phyloP scores from a whole-genome alignment of 2,797 vertebrate genomes.

The Tinamus major region DNA sequence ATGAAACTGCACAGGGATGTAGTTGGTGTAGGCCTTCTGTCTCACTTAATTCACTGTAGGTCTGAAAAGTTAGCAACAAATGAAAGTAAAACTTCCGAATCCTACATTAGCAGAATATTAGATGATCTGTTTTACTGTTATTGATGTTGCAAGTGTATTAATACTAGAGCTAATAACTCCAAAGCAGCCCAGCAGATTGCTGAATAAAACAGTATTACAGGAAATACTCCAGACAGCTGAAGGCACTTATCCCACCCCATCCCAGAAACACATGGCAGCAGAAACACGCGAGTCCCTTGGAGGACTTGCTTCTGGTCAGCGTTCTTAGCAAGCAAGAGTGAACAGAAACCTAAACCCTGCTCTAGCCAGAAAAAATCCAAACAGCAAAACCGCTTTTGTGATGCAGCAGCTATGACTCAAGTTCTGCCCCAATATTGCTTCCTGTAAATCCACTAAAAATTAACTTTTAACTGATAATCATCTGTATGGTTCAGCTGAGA shows the following conservation, averaged over 20 bases:
- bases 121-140: neutral
- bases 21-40: neutral
- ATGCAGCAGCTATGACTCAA: neutral
- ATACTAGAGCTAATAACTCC: neutral
- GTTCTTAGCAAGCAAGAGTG: neutral
- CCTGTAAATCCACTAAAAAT: neutral
- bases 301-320: neutral
- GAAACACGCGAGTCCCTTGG: neutral
- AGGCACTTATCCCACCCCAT: neutral
- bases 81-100: neutral
- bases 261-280: neutral
- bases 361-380: neutral
- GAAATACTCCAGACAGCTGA: neutral
- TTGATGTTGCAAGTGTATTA: neutral
- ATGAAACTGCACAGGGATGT: neutral
- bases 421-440: neutral
- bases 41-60: neutral
- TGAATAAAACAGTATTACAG: neutral
- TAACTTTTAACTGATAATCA: neutral
- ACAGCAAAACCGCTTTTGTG: accelerated
- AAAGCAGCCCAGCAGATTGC: neutral
- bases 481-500: neutral
- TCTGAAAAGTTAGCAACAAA: neutral
- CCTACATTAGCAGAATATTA: neutral
- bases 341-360: neutral